phyloP scores from a whole-genome alignment of 1,140 invertebrate species.

The Cyrtorhinus lividipennis region DNA sequence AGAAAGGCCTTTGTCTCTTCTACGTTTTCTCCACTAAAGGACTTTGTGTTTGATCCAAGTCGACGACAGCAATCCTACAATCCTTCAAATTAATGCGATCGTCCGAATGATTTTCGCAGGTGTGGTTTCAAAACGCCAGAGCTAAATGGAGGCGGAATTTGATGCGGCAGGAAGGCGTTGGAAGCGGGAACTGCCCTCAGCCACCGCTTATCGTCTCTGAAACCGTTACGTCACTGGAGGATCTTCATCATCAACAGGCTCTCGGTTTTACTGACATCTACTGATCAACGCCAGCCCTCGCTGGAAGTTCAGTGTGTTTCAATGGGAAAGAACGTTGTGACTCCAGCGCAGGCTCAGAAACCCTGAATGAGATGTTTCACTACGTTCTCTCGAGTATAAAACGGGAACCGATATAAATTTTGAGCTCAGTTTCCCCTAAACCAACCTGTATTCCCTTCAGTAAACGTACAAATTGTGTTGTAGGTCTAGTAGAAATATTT shows the following conservation, averaged over 20 bases:
- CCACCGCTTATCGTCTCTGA: constrained; percentile 17
- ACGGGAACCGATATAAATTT: not conserved
- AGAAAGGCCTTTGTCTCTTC: no score
- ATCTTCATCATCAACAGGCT: constrained; percentile 17
- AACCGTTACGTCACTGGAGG: constrained; percentile 17
- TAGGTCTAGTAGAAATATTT: no score
- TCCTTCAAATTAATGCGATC: no score
- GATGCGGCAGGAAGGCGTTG: constrained; percentile 52
- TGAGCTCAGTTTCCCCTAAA: no score
- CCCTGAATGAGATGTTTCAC: not conserved
- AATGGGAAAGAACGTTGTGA: not conserved
- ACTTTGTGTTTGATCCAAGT: no score
- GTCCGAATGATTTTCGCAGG: no score
- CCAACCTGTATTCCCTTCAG: no score
- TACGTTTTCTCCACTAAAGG: no score
- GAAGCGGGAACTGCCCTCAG: constrained; percentile 13
- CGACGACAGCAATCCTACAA: no score
- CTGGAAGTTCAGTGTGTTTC: not conserved
- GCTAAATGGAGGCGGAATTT: constrained; percentile 86
- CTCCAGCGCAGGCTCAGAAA: not conserved
- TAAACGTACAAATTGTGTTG: no score
- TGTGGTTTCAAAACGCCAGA: constrained; percentile 96
- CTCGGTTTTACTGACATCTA: constrained; percentile 18
- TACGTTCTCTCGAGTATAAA: not conserved
- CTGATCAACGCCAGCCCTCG: not conserved